Base-by-base conservation (phyloP, 2,888 invertebrate genomes). In the Aspidiotus destructor region DNA sequence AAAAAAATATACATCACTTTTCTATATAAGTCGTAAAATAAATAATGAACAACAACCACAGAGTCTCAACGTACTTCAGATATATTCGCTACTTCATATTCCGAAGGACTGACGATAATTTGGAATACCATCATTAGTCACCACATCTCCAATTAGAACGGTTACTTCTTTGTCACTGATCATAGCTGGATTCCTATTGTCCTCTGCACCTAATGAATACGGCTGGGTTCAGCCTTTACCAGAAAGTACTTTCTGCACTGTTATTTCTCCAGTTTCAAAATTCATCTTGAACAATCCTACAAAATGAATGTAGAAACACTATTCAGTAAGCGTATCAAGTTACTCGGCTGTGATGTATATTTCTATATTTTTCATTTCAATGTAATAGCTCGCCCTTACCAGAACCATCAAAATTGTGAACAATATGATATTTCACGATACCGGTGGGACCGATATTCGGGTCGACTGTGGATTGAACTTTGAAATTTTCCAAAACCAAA, bases 81-180 rank as follows among this genome's bases (percentile, higher is more conserved):
- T 7, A 89, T 79, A 73, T 81, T 82, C 0, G 88, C 84, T n/a
- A 81, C 78, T 76, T 89, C 87, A 54, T 86, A 86, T 6, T 82
- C 77, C 8, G 84, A 82, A 0, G 89, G 89, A 67, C 85, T 80
- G 15, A 88, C 82, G 74, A 89, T 88, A 40, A 83, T 80, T n/a
- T 0, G 89, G 89, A 1, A 89, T 86, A 0, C 89, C 89, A 75
- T 89, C 89, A 74, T 89, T 89, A 70, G 85, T 85, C 62, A 88
- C 87, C 0, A 89, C 87, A 73, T 90, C 89, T 0, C 89, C 88
- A 53, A 91, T 85, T 72, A 85, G 86, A 5, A 90, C 75, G 0
- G 81, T 80, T 0, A 89, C 77, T 7, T 81, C 80, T 0, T 85
- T 83, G 71, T 86, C 86, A 0, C 84, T 81, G 58, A 80, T 82